Evolutionary conservation across 2,113 vertebrate genomes (phyloP).

Genomic region (Ia io): DNA sequence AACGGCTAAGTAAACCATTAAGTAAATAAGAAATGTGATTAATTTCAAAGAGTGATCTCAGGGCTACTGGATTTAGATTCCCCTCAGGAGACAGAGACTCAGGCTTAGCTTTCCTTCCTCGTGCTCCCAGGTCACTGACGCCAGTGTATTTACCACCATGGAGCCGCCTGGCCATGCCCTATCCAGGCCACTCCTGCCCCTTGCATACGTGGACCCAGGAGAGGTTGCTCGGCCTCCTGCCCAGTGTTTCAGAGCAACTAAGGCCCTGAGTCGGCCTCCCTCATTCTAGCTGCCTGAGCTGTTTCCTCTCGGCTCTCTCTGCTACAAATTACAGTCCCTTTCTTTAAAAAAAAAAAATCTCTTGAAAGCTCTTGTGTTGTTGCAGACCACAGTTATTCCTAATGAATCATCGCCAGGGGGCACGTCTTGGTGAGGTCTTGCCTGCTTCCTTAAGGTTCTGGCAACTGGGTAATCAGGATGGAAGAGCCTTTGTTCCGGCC

Average conservation of each 20-base stretch:
- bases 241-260: fast-evolving
- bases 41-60: neutral
- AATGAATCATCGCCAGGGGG: slow-evolving; percentile 59
- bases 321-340: neutral
- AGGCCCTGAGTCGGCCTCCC: neutral
- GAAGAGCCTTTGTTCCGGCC: slow-evolving; percentile 45
- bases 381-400: neutral
- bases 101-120: neutral
- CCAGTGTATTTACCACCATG: fast-evolving
- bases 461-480: slow-evolving; percentile 38
- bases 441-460: slow-evolving; percentile 51
- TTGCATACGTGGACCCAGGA: neutral
- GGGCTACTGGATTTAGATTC: neutral
- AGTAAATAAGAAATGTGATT: neutral
- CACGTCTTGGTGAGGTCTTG: slow-evolving; percentile 15
- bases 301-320: neutral
- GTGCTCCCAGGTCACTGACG: fast-evolving
- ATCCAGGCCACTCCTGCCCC: neutral
- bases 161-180: neutral
- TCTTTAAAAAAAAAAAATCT: slow-evolving; percentile 31
- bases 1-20: neutral
- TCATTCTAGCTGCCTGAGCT: neutral
- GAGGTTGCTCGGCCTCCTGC: neutral
- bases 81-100: neutral
- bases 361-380: slow-evolving; percentile 10